Conservation (phyloP, 2,888 invertebrate species). For the Deroplatys truncata region DNA sequence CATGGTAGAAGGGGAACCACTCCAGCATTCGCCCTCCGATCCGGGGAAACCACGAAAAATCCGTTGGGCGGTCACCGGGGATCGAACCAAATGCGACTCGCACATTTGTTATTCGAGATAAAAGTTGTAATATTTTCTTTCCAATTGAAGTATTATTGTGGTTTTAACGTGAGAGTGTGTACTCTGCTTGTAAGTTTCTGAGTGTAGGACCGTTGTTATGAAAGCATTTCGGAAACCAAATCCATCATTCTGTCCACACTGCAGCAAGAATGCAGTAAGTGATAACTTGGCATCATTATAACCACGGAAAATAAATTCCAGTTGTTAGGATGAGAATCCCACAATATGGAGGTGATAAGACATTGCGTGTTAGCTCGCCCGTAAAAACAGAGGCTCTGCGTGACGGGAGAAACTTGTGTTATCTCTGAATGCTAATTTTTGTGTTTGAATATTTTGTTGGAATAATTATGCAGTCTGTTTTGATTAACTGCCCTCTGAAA, state of each 20-base stretch:
- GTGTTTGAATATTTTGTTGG: background rate
- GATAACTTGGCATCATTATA: background rate
- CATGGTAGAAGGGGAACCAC: too few relatives aligned
- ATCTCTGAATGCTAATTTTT: background rate
- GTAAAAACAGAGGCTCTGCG: background rate
- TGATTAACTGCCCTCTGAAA: background rate
- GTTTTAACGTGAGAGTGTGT: too few relatives aligned
- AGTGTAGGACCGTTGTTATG: background rate
- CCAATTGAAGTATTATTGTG: too few relatives aligned
- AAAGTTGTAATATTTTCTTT: too few relatives aligned
- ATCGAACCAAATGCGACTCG: too few relatives aligned
- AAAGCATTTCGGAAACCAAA: background rate
- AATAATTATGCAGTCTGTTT: background rate
- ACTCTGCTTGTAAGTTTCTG: too few relatives aligned
- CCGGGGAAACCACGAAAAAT: too few relatives aligned
- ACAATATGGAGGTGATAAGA: background rate
- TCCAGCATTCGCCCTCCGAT: too few relatives aligned
- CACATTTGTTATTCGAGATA: too few relatives aligned
- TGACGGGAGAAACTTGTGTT: background rate
- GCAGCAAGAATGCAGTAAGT: background rate
- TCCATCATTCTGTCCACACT: background rate
- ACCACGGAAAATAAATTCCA: background rate
- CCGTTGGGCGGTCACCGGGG: too few relatives aligned
- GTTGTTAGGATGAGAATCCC: background rate
- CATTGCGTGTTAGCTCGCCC: background rate